phyloP scores from a whole-genome alignment of 2,797 vertebrate genomes.

The Myotis findleyi region DNA sequence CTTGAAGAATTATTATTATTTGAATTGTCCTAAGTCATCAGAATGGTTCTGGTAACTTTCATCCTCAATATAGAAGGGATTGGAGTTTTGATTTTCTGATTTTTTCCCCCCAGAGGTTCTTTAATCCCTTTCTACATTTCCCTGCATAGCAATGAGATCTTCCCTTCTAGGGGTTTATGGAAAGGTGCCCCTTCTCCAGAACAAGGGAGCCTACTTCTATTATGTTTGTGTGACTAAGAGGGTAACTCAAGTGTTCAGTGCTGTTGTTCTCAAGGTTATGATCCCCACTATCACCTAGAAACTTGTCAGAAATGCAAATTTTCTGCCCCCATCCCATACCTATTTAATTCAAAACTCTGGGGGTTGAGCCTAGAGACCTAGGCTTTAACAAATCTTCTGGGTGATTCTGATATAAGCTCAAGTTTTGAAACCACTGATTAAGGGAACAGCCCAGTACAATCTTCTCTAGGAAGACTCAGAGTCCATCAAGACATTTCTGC shows the following conservation, averaged over 20 bases:
- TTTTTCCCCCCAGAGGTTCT: slow-evolving; percentile 19
- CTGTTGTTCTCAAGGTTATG: slow-evolving; percentile 49
- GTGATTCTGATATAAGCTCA: slow-evolving; percentile 49
- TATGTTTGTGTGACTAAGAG: slow-evolving; percentile 38
- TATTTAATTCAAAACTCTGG: slow-evolving; percentile 65
- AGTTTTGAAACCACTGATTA: slow-evolving; percentile 51
- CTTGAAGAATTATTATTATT: not conserved
- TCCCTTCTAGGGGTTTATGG: not conserved
- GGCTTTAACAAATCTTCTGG: slow-evolving; percentile 38
- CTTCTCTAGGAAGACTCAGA: slow-evolving; percentile 28
- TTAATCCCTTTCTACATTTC: not conserved
- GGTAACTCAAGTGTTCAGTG: slow-evolving; percentile 59
- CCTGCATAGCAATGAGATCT: not conserved
- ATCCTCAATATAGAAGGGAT: not conserved
- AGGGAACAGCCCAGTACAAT: not conserved
- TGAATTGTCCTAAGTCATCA: not conserved
- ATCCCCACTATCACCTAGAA: slow-evolving; percentile 56
- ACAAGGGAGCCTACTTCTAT: not conserved
- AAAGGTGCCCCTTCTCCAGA: not conserved
- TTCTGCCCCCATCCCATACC: slow-evolving; percentile 3
- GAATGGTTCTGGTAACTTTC: not conserved
- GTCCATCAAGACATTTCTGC: not conserved
- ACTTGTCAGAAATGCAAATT: slow-evolving; percentile 69
- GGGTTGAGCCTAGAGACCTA: slow-evolving; percentile 44
- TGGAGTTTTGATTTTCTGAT: not conserved